Conservation (phyloP, 2,113 vertebrate species). For the Ailurus styani region DNA sequence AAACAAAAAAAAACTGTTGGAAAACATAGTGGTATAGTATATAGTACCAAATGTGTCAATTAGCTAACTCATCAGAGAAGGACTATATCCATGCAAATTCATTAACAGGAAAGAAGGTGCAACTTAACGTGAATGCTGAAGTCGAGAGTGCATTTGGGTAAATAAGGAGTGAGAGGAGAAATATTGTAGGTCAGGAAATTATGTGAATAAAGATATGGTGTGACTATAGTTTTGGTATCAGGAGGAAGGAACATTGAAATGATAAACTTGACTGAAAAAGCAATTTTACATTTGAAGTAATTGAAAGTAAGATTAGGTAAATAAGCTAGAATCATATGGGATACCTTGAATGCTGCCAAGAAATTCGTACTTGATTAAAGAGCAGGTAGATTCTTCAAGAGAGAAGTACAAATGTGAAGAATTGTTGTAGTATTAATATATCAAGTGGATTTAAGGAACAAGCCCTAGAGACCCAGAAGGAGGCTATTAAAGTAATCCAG, state of each 20-base stretch:
- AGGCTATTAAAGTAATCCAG: background rate
- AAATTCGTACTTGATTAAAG: background rate
- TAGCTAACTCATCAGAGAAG: background rate
- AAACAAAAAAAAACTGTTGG: background rate
- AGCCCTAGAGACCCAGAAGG: background rate
- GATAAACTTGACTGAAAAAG: background rate
- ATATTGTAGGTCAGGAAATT: background rate
- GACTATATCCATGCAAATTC: background rate
- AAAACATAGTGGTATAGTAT: background rate
- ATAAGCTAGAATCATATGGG: background rate
- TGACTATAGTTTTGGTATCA: background rate
- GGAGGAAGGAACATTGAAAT: background rate
- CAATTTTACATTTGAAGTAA: constrained; percentile 4
- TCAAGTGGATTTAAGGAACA: background rate
- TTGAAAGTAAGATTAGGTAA: background rate
- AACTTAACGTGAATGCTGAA: background rate
- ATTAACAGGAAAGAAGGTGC: background rate
- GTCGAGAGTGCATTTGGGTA: background rate
- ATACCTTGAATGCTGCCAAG: background rate
- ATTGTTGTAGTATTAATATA: background rate
- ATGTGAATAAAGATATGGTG: background rate
- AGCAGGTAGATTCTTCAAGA: background rate
- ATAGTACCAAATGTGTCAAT: background rate
- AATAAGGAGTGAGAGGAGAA: background rate
- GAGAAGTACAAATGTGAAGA: background rate